Conservation (phyloP, 1,140 invertebrate genomes). For the Cydia strobilella region DNA sequence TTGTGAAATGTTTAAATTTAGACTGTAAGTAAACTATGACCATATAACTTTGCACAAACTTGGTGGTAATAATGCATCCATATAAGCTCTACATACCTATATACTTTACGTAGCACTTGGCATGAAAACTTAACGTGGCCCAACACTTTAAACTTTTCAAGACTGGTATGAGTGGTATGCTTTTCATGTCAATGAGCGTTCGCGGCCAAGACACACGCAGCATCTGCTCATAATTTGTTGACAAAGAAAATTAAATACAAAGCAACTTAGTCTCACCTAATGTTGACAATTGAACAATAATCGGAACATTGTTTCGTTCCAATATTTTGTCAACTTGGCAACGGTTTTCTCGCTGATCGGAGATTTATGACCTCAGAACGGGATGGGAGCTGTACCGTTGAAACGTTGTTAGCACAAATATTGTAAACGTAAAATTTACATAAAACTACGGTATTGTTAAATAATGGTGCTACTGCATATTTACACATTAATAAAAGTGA, state of each 20-base stretch:
- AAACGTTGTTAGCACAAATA: slow-evolving; percentile 26
- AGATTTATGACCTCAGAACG: slow-evolving; percentile 61
- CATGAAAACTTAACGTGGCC: too few species aligned
- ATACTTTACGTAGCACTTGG: too few species aligned
- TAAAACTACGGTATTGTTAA: slow-evolving; percentile 1
- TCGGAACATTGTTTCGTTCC: slow-evolving; percentile 57
- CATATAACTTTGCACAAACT: too few species aligned
- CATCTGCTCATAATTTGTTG: background rate
- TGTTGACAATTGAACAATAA: slow-evolving; percentile 62
- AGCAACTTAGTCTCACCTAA: slow-evolving; percentile 49
- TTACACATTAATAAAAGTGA: background rate
- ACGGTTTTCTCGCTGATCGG: slow-evolving; percentile 52
- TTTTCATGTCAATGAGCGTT: background rate
- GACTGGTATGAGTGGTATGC: background rate
- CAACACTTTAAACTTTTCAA: background rate
- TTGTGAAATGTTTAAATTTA: too few species aligned
- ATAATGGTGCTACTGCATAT: background rate
- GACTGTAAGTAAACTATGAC: too few species aligned
- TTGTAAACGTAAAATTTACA: slow-evolving; percentile 28
- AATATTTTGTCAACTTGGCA: slow-evolving; percentile 64
- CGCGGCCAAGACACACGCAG: background rate
- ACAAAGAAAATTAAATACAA: slow-evolving; percentile 25
- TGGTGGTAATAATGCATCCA: too few species aligned
- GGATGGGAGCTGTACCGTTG: slow-evolving; percentile 44
- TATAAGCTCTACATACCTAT: too few species aligned